phyloP scores from a whole-genome alignment of 2,888 invertebrate species.

The Polyommatus iphigenia region DNA sequence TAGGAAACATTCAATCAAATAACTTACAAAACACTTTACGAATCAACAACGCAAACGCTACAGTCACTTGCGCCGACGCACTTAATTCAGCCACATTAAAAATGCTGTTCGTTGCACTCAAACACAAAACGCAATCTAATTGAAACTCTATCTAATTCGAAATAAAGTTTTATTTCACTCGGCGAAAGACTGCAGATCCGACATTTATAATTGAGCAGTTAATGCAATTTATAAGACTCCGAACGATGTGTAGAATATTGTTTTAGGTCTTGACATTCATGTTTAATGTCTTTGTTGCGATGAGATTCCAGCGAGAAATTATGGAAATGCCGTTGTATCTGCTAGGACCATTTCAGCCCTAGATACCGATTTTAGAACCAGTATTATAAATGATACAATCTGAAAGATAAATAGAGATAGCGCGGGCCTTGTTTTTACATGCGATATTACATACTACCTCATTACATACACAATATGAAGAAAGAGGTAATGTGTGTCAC shows the following conservation, averaged over 20 bases:
- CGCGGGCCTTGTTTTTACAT: not conserved
- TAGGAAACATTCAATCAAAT: conserved; percentile 49
- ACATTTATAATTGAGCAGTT: conserved; percentile 36
- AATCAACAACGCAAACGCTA: conserved; percentile 62
- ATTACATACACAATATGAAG: not conserved
- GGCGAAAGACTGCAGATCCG: conserved; percentile 38
- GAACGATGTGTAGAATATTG: conserved; percentile 69
- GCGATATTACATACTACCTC: not conserved
- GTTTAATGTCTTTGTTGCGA: conserved; percentile 74
- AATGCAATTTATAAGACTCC: conserved; percentile 61
- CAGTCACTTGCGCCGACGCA: conserved; percentile 65
- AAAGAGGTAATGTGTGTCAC: not conserved
- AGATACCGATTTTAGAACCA: conserved; percentile 37
- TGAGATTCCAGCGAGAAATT: conserved; percentile 56
- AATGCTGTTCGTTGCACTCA: conserved; percentile 44
- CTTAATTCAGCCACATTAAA: conserved; percentile 66
- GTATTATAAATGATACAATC: not conserved
- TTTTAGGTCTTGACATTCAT: conserved; percentile 63
- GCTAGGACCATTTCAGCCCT: conserved; percentile 38
- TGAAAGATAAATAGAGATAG: not conserved
- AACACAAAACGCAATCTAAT: conserved; percentile 33
- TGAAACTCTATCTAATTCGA: conserved; percentile 19
- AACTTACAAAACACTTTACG: conserved; percentile 52
- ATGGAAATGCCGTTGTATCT: conserved; percentile 45
- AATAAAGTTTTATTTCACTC: conserved; percentile 33